phyloP scores from a whole-genome alignment of 2,888 invertebrate species.

The Julus scandinavius region DNA sequence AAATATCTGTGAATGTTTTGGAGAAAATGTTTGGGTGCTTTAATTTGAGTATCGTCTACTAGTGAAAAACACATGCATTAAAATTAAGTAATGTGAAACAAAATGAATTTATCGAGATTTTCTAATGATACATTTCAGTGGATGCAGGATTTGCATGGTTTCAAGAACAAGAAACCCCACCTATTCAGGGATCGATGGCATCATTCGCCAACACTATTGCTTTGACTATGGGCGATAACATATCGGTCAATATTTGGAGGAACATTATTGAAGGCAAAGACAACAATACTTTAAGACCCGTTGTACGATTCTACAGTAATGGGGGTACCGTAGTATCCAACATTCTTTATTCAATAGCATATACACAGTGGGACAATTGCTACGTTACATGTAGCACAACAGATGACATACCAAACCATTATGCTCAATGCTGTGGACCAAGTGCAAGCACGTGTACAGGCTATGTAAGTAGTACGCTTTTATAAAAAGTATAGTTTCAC shows the following conservation, averaged over 20 bases:
- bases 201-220: not conserved
- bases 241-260: not conserved
- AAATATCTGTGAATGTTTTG: no score
- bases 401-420: not conserved
- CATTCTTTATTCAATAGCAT: no score
- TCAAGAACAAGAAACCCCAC: not conserved
- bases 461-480: not conserved
- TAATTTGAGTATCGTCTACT: no score
- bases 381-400: not conserved
- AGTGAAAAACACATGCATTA: no score
- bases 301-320: constrained; percentile 23
- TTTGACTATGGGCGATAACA: not conserved
- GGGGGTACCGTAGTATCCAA: not conserved
- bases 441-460: not conserved
- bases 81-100: no score
- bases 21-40: no score
- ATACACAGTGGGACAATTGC: not conserved
- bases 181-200: not conserved
- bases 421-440: not conserved
- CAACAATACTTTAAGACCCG: not conserved
- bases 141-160: not conserved
- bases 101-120: no score
- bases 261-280: not conserved
- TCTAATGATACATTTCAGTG: not conserved
- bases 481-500: no score